Evolutionary conservation across 2,888 invertebrate species (phyloP).

Genomic region (Caenorhabditis auriculariae): DNA sequence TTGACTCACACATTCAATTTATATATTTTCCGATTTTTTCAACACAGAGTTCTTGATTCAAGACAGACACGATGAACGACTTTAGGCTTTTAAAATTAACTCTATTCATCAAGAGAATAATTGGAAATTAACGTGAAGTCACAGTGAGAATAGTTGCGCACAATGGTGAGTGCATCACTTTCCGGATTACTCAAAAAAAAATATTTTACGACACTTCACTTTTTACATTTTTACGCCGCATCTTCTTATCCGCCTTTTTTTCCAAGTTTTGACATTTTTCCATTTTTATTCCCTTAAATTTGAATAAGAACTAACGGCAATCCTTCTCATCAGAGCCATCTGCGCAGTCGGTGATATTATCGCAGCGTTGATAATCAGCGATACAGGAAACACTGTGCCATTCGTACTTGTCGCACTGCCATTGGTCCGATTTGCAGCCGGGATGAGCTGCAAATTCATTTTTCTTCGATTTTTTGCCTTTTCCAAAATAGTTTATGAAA

Average conservation of each 20-base stretch:
- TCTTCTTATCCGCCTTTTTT: neutral
- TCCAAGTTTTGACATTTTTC: neutral
- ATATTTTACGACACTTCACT: too few relatives aligned
- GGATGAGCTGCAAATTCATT: conserved; percentile 84
- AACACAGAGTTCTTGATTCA: too few relatives aligned
- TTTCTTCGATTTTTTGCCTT: neutral
- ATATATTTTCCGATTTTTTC: too few relatives aligned
- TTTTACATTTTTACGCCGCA: neutral
- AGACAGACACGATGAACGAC: too few relatives aligned
- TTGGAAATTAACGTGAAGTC: too few relatives aligned
- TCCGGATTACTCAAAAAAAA: too few relatives aligned
- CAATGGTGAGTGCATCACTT: too few relatives aligned
- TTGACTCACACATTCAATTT: too few relatives aligned
- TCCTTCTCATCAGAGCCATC: conserved; percentile 88
- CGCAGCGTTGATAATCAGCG: conserved; percentile 88
- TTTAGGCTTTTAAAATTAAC: too few relatives aligned
- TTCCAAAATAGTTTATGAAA: neutral
- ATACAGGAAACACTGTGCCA: conserved; percentile 93
- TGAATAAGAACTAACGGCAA: conserved; percentile 79
- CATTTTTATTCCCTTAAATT: too few relatives aligned
- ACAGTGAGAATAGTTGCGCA: too few relatives aligned
- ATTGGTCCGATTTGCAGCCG: conserved; percentile 82
- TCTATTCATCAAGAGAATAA: too few relatives aligned
- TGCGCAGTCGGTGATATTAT: conserved; percentile 90
- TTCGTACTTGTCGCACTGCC: conserved; percentile 87